A percentile compares a stretch with the other conserved stretches of the same genome.
phyloP scores from a whole-genome alignment of 2,888 invertebrate species.

The Prenolepis imparis region DNA sequence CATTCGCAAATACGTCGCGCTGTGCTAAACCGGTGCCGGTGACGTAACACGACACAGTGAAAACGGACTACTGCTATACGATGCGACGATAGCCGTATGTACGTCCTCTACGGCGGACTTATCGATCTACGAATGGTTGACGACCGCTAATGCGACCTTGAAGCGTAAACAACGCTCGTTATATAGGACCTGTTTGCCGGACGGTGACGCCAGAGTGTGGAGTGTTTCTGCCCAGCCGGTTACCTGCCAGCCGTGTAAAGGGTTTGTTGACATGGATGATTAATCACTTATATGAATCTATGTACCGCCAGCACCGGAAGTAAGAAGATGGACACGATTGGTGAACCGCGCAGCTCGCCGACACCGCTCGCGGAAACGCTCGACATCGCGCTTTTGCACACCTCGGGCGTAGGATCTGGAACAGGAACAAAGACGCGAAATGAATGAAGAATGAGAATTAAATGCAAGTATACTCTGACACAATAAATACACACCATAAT shows the following conservation, averaged over 20 bases:
- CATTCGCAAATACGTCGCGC: conserved; percentile 43
- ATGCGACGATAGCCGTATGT: conserved; percentile 16
- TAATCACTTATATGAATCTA: conserved; percentile 74
- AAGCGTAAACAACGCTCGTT: conserved; percentile 39
- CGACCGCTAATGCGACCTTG: conserved; percentile 40
- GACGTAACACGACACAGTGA: conserved; percentile 33
- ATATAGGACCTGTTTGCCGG: conserved; percentile 47
- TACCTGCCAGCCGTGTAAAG: conserved; percentile 51
- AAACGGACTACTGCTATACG: conserved; percentile 38
- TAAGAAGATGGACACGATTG: conserved; percentile 70
- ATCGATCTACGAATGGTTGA: conserved; percentile 51
- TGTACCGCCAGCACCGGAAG: conserved; percentile 75
- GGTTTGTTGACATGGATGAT: conserved; percentile 60
- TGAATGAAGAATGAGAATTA: neutral
- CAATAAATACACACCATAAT: no score
- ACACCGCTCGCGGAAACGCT: conserved; percentile 81
- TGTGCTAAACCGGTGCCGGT: conserved; percentile 12
- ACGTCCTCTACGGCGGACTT: conserved; percentile 39
- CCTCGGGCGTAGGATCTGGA: conserved; percentile 82
- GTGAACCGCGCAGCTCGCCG: conserved; percentile 66
- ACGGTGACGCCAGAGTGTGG: conserved; percentile 32
- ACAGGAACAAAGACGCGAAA: neutral
- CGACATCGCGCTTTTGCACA: conserved; percentile 82
- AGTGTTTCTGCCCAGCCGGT: conserved; percentile 37
- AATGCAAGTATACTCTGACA: neutral